Percentiles rank a stretch among this genome's conserved stretches.
Evolutionary conservation across 2,113 vertebrate genomes (phyloP).

Genomic region (Psammodynastes pulverulentus): DNA sequence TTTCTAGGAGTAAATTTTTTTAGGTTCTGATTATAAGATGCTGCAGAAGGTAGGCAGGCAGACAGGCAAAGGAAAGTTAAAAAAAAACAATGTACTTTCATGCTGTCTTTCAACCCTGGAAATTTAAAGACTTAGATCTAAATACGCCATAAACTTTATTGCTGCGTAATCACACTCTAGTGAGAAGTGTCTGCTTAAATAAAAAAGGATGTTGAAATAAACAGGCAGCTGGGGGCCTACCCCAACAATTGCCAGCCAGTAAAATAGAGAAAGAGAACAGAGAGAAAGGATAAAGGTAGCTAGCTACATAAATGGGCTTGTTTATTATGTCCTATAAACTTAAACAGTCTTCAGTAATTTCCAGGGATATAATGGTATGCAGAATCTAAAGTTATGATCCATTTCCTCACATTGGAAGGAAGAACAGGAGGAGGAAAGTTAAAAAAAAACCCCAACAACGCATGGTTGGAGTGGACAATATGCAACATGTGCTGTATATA

Average conservation of each 20-base stretch:
- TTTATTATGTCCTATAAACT: constrained; percentile 63
- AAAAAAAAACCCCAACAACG: neutral
- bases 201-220: constrained; percentile 73
- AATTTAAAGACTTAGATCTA: constrained; percentile 79
- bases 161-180: constrained; percentile 78
- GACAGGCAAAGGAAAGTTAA: constrained; percentile 39
- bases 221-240: constrained; percentile 76
- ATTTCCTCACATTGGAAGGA: constrained; percentile 34
- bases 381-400: constrained; percentile 61
- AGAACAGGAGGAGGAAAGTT: neutral
- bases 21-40: constrained; percentile 50
- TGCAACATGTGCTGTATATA: neutral
- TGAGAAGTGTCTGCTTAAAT: constrained; percentile 76
- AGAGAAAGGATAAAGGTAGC: constrained; percentile 1
- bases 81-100: constrained; percentile 54
- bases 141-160: constrained; percentile 86
- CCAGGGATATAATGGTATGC: constrained; percentile 56
- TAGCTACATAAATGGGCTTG: constrained; percentile 43
- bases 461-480: neutral
- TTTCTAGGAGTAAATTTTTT: constrained; percentile 35
- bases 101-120: constrained; percentile 74
- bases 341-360: constrained; percentile 61
- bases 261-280: neutral
- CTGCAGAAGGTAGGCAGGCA: constrained; percentile 24
- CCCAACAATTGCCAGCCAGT: constrained; percentile 59